Conservation (phyloP, 2,113 vertebrate genomes). For the Scalopus aquaticus region DNA sequence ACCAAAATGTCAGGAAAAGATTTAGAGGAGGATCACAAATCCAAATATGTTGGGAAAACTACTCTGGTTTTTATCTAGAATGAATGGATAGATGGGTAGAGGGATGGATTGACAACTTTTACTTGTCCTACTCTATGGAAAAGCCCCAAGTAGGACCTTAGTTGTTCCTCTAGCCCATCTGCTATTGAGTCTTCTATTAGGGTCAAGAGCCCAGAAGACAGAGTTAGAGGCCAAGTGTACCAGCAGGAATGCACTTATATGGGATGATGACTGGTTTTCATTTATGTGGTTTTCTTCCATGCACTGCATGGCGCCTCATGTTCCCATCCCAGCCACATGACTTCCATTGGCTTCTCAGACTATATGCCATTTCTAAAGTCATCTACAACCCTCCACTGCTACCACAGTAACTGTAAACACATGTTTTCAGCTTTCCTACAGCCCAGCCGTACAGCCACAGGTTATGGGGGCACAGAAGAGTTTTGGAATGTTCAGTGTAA, state of each 20-base stretch:
- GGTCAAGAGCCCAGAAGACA: not conserved
- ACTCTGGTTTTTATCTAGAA: not conserved
- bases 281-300: slow-evolving; percentile 56
- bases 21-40: not conserved
- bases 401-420: slow-evolving; percentile 49
- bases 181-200: not conserved
- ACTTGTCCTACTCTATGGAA: not conserved
- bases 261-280: slow-evolving; percentile 26
- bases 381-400: not conserved
- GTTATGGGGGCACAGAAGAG: not conserved
- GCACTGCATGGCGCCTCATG: not conserved
- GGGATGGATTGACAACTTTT: not conserved
- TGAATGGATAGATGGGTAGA: not conserved
- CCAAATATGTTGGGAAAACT: not conserved
- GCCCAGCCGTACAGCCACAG: not conserved
- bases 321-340: not conserved
- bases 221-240: not conserved
- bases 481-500: slow-evolving; percentile 7
- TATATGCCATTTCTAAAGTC: not conserved
- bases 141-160: not conserved
- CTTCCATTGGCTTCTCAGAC: slow-evolving; percentile 7
- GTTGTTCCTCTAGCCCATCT: not conserved
- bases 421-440: slow-evolving; percentile 9
- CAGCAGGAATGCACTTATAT: not conserved
- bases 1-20: not conserved